Percentiles rank a stretch among this genome's conserved stretches.
Conservation (phyloP, 92 coral and sea anemone genomes). For the Diadumene lineata region DNA sequence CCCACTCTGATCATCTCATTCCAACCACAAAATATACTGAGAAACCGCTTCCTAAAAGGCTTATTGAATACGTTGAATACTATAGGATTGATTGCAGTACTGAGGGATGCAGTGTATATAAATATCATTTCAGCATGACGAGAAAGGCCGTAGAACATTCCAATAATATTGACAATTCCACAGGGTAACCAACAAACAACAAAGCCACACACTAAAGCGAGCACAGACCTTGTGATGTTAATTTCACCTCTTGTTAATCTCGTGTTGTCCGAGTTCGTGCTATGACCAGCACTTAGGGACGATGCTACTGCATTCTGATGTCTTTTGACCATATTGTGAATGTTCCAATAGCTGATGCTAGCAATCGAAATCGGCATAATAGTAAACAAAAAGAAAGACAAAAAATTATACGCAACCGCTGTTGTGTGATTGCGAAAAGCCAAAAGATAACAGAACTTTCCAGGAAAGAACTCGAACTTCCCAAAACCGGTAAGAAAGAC, state of each 20-base stretch:
- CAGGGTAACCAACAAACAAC: conserved; percentile 40
- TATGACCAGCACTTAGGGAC: conserved; percentile 8
- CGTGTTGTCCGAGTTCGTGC: background rate
- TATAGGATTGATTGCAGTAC: conserved; percentile 35
- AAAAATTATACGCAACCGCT: background rate
- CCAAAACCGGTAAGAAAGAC: conserved; percentile 8
- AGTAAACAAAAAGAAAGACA: conserved; percentile 9
- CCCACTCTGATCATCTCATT: background rate
- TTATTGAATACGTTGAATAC: conserved; percentile 32
- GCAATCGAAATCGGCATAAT: conserved; percentile 9
- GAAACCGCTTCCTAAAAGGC: conserved; percentile 36
- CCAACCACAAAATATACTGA: conserved; percentile 1
- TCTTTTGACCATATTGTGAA: conserved; percentile 9
- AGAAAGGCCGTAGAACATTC: conserved; percentile 5
- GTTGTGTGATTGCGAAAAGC: background rate
- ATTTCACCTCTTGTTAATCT: conserved; percentile 15
- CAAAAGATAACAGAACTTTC: conserved; percentile 10
- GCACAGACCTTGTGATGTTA: conserved; percentile 25
- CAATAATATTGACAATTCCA: background rate
- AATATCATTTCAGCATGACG: conserved; percentile 25
- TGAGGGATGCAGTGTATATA: conserved; percentile 10
- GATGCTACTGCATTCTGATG: conserved; percentile 18
- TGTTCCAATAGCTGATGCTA: conserved; percentile 20
- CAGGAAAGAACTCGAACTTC: conserved; percentile 27
- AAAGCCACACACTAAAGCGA: conserved; percentile 42